Percentiles rank a stretch among this genome's conserved stretches.
Evolutionary conservation across 2,113 vertebrate genomes (phyloP).

Genomic region (Actinemys pallida): DNA sequence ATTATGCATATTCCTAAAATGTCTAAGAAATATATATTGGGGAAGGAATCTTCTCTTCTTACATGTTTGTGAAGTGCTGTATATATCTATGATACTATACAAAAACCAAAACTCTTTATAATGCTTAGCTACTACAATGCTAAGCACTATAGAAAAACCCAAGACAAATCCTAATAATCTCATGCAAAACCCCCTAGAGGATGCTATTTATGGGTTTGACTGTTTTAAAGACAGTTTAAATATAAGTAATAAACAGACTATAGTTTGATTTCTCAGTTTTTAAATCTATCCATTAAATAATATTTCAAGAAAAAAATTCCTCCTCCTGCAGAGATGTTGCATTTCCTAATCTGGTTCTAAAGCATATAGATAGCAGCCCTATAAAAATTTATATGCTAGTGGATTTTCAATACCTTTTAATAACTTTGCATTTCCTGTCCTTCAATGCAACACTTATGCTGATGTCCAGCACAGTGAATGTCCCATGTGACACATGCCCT

Average conservation of each 20-base stretch:
- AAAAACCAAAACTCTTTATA: not conserved
- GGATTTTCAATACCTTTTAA: not conserved
- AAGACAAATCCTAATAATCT: not conserved
- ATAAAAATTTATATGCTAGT: not conserved
- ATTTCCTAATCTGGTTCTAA: not conserved
- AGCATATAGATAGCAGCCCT: not conserved
- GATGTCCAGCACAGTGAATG: not conserved
- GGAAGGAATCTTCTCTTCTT: slow-evolving; percentile 1
- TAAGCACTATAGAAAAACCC: slow-evolving; percentile 34
- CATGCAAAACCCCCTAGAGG: not conserved
- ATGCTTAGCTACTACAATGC: not conserved
- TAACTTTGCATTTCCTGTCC: not conserved
- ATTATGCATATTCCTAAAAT: not conserved
- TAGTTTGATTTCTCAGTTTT: not conserved
- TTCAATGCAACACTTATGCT: not conserved
- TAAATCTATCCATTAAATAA: not conserved
- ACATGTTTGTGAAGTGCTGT: not conserved
- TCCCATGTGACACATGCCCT: not conserved
- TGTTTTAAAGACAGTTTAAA: not conserved
- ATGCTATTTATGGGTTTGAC: not conserved
- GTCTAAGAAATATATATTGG: not conserved
- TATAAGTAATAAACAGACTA: not conserved
- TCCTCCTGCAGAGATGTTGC: not conserved
- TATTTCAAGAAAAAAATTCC: not conserved
- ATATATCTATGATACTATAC: not conserved